Evolutionary conservation across 2,797 vertebrate species (phyloP), one percentile per base, ranked within the genome.

Genomic region (Cetoscarus ocellatus): DNA sequence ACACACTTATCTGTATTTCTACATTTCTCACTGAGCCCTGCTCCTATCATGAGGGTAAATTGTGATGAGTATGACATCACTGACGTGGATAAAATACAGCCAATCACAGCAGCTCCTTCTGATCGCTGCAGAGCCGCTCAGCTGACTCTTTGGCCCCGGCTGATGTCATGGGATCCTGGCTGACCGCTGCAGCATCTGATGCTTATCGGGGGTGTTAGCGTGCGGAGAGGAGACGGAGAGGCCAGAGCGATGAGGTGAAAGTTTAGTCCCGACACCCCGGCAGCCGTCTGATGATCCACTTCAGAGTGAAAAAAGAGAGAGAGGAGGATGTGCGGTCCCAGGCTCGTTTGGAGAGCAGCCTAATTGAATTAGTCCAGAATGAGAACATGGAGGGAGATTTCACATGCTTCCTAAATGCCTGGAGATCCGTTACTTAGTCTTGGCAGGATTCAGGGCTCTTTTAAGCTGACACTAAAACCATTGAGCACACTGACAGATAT

Each of bases 351-450:
- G 90, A 90, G 91, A 82, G 75, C 45, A 82, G 84, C 84, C 85
- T 94, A 93, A 95, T 94, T 95, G 75, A 94, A 94, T 95, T 94
- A 94, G 85, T 59, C 77, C 69, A 58, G 88, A 89, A 91, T 90
- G 87, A 90, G 86, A 88, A 83, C 88, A 87, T 83, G 51, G 73
- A 86, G 79, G 84, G 86, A 85, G 77, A 88, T 90, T 93, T 91
- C 88, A 91, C 86, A 92, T 90, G 88, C 88, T 89, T 84, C 27
- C 52, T 73, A 84, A 92, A 92, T 87, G 83, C 82, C 75, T 80
- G 82, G 77, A 91, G 89, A 93, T 91, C 88, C 66, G 60, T 93
- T 88, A 88, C 87, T 90, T 88, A 85, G 88, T 92, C 90, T 90
- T 92, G 91, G 91, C 89, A 89, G 84, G 82, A 91, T 89, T 72